Evolutionary conservation across 2,888 invertebrate species (phyloP).

Genomic region (Brenthis daphne): DNA sequence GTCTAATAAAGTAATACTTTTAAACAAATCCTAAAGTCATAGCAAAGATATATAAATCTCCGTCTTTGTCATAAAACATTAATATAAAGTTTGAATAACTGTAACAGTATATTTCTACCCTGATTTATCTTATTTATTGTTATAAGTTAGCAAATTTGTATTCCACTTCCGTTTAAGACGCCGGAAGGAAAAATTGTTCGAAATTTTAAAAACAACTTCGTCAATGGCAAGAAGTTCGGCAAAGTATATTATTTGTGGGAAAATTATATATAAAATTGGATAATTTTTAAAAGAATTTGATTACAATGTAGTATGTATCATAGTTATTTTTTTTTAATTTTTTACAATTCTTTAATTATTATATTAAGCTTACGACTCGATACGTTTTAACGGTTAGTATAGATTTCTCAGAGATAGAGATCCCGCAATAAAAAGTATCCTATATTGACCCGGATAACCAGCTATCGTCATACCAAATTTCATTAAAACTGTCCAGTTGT

Average conservation of each 20-base stretch:
- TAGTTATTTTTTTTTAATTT: not conserved
- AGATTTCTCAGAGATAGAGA: not conserved
- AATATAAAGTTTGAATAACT: not conserved
- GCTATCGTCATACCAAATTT: too few relatives aligned
- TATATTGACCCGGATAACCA: not conserved
- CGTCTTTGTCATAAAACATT: slow-evolving; percentile 1
- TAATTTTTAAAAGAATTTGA: not conserved
- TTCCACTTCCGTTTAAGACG: slow-evolving; percentile 3
- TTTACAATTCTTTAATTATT: not conserved
- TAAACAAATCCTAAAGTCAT: too few relatives aligned
- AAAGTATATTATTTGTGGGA: slow-evolving; percentile 5
- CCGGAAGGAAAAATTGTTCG: slow-evolving; percentile 1
- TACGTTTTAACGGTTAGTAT: too few relatives aligned
- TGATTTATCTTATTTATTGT: slow-evolving; percentile 17
- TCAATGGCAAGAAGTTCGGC: not conserved
- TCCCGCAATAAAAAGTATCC: not conserved
- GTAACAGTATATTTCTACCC: slow-evolving; percentile 1
- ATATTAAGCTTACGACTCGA: too few relatives aligned
- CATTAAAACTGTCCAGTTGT: too few relatives aligned
- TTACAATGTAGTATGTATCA: too few relatives aligned
- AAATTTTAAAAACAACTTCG: slow-evolving; percentile 13
- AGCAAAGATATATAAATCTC: too few relatives aligned
- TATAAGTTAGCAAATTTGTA: slow-evolving; percentile 9
- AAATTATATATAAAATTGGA: slow-evolving; percentile 9
- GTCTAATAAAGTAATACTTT: too few relatives aligned